Evolutionary conservation across 30 jellyfish, hydroid and myxozoan genomes (phyloP).

Genomic region (Aurelia coerulea): DNA sequence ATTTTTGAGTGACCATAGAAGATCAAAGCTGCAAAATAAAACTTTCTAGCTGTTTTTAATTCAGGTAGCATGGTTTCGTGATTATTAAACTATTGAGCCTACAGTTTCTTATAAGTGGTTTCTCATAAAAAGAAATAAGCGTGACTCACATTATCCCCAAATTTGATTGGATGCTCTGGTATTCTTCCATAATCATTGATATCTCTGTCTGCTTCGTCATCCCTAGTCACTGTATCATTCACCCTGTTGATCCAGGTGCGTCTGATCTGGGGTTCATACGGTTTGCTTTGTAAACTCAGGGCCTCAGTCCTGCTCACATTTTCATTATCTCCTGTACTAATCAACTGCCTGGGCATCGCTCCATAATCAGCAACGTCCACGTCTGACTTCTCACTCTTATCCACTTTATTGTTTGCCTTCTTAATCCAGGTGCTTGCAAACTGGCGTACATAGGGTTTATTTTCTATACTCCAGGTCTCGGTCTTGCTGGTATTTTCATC

Average conservation of each 20-base stretch:
- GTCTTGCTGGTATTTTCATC: conserved; percentile 18
- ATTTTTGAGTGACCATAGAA: too few relatives aligned
- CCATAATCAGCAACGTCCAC: too few relatives aligned
- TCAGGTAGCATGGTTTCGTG: too few relatives aligned
- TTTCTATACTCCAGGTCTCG: conserved; percentile 9
- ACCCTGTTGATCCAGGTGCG: conserved; percentile 23
- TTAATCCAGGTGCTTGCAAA: conserved; percentile 18
- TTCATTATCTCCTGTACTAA: neutral
- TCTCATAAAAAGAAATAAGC: too few relatives aligned
- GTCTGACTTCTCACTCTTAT: neutral
- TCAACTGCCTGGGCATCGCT: too few relatives aligned
- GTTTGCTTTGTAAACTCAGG: conserved; percentile 22
- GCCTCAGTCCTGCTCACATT: conserved; percentile 17
- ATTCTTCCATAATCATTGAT: conserved; percentile 10
- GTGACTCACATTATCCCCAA: too few relatives aligned
- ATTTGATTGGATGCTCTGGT: too few relatives aligned
- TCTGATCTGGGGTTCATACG: conserved; percentile 10
- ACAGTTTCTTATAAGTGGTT: too few relatives aligned
- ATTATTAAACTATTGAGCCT: too few relatives aligned
- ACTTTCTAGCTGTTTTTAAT: too few relatives aligned
- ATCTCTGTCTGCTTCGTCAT: neutral
- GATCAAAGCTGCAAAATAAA: too few relatives aligned
- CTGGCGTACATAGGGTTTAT: conserved; percentile 18
- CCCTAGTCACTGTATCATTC: conserved; percentile 23
- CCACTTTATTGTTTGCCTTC: conserved; percentile 21